Base-by-base conservation (phyloP, 2,113 vertebrate genomes). In the Mugil cephalus region DNA sequence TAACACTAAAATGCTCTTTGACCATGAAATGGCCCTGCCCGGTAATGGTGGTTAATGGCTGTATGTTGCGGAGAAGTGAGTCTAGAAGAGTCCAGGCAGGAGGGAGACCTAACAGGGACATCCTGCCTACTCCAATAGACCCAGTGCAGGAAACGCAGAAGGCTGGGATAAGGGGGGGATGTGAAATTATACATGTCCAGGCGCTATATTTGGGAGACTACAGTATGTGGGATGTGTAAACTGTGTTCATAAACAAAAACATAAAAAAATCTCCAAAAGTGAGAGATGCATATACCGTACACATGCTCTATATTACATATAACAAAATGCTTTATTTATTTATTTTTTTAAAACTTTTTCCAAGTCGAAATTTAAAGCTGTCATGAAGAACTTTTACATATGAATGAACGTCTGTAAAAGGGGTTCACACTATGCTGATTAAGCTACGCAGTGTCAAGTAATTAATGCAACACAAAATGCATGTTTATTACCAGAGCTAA, bases 1-100 rank as follows among this genome's bases (percentile, higher is more conserved):
- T 88, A 86, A 91, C 87, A 90, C 91, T 93, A 65, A 92, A 94
- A 92, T 86, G 91, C 93, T 93, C 93, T 89, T 89, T 95, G 93
- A 92, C 91, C 86, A 48, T 93, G 85, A 95, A 94, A 95, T 94
- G 45, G 70, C 45, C 81, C 93, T 82, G 66, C 86, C 80, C 91
- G 61, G 88, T 94, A 94, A 94, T 92, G 90, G 88, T 87, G 91
- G 90, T 87, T 95, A 91, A 95, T 94, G 87, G 91, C 76, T 52
- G 58, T 55, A 65, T 56, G 67, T 50, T 86, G 83, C 78, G 91
- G 74, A 83, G 77, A 79, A 90, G 65, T 66, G 74, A 67, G 59
- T 24, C 46, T 68, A 63, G 70, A 81, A 67, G 74, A 67, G 59
- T 24, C 46, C 66, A 63, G 70, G 82, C 59, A 69, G 71, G 66